Conservation (phyloP, 2,113 vertebrate species). For the Sebastes schlegelii region DNA sequence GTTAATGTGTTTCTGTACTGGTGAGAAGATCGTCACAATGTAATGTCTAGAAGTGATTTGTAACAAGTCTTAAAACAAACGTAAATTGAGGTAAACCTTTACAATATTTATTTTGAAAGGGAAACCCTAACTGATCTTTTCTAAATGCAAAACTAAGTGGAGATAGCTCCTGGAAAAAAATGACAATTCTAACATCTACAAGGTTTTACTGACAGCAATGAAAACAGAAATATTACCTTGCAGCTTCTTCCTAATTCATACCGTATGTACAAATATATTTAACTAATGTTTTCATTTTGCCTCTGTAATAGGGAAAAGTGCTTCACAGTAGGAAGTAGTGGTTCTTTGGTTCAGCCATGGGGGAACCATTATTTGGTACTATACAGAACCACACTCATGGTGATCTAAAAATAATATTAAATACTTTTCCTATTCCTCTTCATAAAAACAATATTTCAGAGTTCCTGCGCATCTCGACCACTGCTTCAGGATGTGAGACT, state of each 20-base stretch:
- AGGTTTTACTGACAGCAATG: constrained; percentile 1
- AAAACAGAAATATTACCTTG: constrained; percentile 23
- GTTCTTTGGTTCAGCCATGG: constrained; percentile 50
- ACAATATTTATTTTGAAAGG: constrained; percentile 44
- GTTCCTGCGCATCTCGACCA: neutral
- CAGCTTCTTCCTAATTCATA: constrained; percentile 7
- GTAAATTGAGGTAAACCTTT: constrained; percentile 33
- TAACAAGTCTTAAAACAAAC: neutral
- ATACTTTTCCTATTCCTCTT: constrained; percentile 16
- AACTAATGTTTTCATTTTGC: neutral
- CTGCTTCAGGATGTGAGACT: constrained; percentile 16
- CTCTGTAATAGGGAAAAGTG: constrained; percentile 45
- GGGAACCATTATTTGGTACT: constrained; percentile 38
- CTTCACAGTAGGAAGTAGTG: constrained; percentile 30
- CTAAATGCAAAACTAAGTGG: neutral
- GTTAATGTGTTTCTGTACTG: neutral
- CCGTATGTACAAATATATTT: constrained; percentile 40
- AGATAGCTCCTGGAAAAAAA: neutral
- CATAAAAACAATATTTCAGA: constrained; percentile 2
- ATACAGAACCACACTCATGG: constrained; percentile 35
- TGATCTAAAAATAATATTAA: constrained; percentile 16
- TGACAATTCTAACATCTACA: constrained; percentile 24
- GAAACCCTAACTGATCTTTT: neutral
- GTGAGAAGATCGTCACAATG: neutral
- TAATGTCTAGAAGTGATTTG: neutral